phyloP scores from a whole-genome alignment of 1,140 invertebrate genomes.

The Magallana angulata region DNA sequence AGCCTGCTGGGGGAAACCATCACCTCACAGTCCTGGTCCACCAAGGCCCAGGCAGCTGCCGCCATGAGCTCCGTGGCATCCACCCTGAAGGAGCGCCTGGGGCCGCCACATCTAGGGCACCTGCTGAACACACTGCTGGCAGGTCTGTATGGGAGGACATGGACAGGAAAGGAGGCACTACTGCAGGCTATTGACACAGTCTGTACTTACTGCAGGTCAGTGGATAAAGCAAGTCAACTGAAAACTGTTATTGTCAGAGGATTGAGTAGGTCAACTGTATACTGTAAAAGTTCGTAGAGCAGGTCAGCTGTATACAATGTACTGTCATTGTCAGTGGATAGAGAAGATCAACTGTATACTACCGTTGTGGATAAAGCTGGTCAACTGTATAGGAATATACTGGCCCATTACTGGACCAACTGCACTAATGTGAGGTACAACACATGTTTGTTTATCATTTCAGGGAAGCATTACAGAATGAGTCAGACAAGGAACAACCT shows the following conservation, averaged over 20 bases:
- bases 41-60: slow-evolving; percentile 91
- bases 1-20: slow-evolving; percentile 85
- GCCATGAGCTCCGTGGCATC: slow-evolving; percentile 89
- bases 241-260: slow-evolving; percentile 79
- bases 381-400: too few species aligned
- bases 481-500: slow-evolving; percentile 55
- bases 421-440: too few species aligned
- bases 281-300: too few species aligned
- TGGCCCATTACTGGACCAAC: too few species aligned
- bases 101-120: slow-evolving; percentile 84
- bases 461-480: slow-evolving; percentile 51
- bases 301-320: too few species aligned
- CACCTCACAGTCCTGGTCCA: slow-evolving; percentile 90
- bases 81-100: slow-evolving; percentile 85
- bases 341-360: too few species aligned
- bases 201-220: slow-evolving; percentile 86
- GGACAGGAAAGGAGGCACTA: slow-evolving; percentile 91
- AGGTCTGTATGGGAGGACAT: slow-evolving; percentile 90
- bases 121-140: slow-evolving; percentile 86
- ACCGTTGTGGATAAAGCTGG: too few species aligned
- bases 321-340: too few species aligned
- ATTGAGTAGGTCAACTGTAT: neutral
- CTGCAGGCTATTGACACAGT: slow-evolving; percentile 87
- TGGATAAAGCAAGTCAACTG: slow-evolving; percentile 49
- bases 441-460: neutral